A percentile compares a stretch with the other conserved stretches of the same genome.
These are phyloP conservation scores for Abrostola triplasia DNA, from an alignment of 2,888 invertebrate species.

Conservation along the genomic window DNA sequence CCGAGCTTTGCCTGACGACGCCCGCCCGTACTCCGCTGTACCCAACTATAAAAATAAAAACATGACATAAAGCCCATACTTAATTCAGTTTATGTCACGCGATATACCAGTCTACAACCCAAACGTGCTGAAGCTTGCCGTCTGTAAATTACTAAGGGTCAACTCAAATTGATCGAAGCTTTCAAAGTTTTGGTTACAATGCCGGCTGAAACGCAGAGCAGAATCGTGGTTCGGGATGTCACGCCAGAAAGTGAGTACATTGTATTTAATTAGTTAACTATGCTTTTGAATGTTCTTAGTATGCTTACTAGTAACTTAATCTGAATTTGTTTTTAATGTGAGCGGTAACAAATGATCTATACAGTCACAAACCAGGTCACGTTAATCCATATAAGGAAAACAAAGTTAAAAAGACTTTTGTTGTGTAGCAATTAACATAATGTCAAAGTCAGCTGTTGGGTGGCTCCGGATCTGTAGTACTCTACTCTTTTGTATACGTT, in stretches of 20 bases:
- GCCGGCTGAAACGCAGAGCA: conserved; percentile 79
- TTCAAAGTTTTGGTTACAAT: conserved; percentile 63
- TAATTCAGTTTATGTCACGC: conserved; percentile 31
- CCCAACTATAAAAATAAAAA: conserved; percentile 44
- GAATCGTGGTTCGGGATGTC: conserved; percentile 77
- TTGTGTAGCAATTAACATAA: not conserved
- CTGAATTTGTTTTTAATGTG: conserved; percentile 10
- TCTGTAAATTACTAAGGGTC: conserved; percentile 20
- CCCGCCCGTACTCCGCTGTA: conserved; percentile 45
- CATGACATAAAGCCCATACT: conserved; percentile 58
- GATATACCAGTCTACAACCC: conserved; percentile 20
- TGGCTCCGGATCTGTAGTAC: conserved; percentile 3
- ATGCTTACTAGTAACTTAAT: conserved; percentile 3
- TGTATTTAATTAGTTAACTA: conserved; percentile 1
- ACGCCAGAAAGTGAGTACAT: conserved; percentile 81
- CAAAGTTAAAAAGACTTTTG: conserved; percentile 1
- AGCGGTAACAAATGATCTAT: conserved; percentile 33
- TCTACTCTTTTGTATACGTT: not conserved
- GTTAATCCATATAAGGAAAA: conserved; percentile 2
- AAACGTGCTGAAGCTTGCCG: conserved; percentile 33
- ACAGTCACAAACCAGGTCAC: conserved; percentile 17
- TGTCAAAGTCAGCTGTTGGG: not conserved
- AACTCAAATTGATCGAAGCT: conserved; percentile 44
- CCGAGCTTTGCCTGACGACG: conserved; percentile 48
- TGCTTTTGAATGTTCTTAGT: conserved; percentile 12